Conservation (phyloP, 2,113 vertebrate species). For the Egretta garzetta region DNA sequence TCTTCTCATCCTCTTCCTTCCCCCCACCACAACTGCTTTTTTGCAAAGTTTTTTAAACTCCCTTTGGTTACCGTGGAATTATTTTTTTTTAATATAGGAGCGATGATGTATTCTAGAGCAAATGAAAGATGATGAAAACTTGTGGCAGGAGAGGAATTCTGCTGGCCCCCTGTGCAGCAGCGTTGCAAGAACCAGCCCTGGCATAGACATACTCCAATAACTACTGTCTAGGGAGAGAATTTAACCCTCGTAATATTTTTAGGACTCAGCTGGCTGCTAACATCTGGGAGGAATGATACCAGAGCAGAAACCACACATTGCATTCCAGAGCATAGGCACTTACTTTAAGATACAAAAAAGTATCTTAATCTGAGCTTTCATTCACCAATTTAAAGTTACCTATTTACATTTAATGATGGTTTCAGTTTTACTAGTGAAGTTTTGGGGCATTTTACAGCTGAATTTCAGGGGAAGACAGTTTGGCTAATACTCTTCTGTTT, state of each 20-base stretch:
- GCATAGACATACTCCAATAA: rapidly evolving
- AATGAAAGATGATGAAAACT: neutral
- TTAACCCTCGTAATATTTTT: neutral
- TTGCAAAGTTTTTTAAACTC: neutral
- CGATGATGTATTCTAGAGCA: neutral
- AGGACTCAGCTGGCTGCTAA: neutral
- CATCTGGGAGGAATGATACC: neutral
- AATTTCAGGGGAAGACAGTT: neutral
- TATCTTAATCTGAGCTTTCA: neutral
- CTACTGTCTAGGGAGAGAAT: neutral
- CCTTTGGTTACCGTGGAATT: too few species aligned
- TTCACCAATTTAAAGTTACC: neutral
- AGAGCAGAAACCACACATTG: neutral
- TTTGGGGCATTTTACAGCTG: neutral
- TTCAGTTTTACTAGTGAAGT: neutral
- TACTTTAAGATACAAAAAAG: neutral
- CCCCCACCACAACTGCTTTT: rapidly evolving
- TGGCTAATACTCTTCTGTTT: neutral
- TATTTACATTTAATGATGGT: neutral
- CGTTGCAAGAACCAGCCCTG: neutral
- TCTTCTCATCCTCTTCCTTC: neutral
- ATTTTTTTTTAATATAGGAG: neutral
- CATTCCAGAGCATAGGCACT: neutral
- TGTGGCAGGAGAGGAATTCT: neutral
- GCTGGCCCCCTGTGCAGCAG: neutral